These are phyloP conservation scores for Drosophila melanica DNA, from an alignment of 1,140 invertebrate species.

Conservation along the genomic window DNA sequence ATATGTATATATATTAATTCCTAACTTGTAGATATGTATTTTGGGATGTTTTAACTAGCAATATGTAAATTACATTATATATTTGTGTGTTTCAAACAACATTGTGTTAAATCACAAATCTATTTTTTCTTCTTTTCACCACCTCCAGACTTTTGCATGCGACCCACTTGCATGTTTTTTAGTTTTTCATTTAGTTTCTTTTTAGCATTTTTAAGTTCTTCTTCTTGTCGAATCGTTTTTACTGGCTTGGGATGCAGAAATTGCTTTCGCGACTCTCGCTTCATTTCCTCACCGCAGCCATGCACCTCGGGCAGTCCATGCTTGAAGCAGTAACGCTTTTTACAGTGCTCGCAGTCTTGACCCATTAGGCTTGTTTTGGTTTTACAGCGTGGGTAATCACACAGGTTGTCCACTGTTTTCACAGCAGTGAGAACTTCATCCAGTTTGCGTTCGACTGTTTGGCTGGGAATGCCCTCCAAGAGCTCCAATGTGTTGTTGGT, in stretches of 20 bases:
- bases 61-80: slow-evolving; percentile 6
- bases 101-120: slow-evolving; percentile 11
- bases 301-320: slow-evolving; percentile 80
- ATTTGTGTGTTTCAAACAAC: neutral
- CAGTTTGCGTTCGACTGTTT: slow-evolving; percentile 73
- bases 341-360: slow-evolving; percentile 71
- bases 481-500: slow-evolving; percentile 80
- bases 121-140: slow-evolving; percentile 65
- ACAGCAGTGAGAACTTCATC: slow-evolving; percentile 79
- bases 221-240: slow-evolving; percentile 69
- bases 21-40: neutral
- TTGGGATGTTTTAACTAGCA: slow-evolving; percentile 10
- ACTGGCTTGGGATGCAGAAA: slow-evolving; percentile 76
- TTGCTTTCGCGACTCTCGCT: slow-evolving; percentile 71
- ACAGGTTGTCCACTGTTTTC: slow-evolving; percentile 76
- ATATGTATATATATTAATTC: neutral
- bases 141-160: slow-evolving; percentile 65
- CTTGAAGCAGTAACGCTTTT: slow-evolving; percentile 78
- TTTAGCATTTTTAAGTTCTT: slow-evolving; percentile 74
- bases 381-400: slow-evolving; percentile 74
- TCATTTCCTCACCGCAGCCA: slow-evolving; percentile 74
- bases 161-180: slow-evolving; percentile 78
- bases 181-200: slow-evolving; percentile 74
- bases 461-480: slow-evolving; percentile 71
- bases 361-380: slow-evolving; percentile 81